Conservation (phyloP, 2,113 vertebrate species). For the Sturnira hondurensis region DNA sequence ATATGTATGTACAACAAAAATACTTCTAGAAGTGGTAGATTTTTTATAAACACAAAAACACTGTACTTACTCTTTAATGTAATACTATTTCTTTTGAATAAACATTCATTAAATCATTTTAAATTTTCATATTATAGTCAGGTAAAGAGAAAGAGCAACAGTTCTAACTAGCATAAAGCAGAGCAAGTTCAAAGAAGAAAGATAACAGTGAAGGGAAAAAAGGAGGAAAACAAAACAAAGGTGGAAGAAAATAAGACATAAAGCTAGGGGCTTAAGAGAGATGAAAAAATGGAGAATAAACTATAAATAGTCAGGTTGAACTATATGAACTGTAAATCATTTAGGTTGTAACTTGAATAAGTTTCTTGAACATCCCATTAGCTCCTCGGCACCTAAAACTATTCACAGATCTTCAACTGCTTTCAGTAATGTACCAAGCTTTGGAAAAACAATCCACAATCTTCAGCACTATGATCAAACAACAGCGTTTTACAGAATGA, state of each 20-base stretch:
- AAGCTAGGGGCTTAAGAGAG: background rate
- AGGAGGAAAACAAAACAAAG: background rate
- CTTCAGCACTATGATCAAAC: background rate
- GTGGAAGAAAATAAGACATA: background rate
- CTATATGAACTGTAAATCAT: background rate
- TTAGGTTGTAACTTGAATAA: background rate
- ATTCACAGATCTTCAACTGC: background rate
- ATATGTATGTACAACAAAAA: constrained; percentile 14
- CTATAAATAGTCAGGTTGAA: background rate
- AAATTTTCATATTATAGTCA: background rate
- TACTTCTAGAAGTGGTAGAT: background rate
- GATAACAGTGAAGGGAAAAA: background rate
- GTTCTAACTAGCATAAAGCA: constrained; percentile 28
- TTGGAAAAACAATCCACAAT: constrained; percentile 8
- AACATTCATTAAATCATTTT: constrained; percentile 17
- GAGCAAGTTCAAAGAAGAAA: background rate
- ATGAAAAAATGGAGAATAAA: background rate
- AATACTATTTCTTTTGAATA: constrained; percentile 14
- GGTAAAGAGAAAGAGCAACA: background rate
- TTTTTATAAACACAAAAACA: background rate
- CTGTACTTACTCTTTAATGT: background rate
- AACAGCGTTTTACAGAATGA: background rate
- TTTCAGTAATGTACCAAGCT: background rate
- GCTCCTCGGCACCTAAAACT: background rate
- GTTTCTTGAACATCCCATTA: background rate